Evolutionary conservation across 2,797 vertebrate species (phyloP), one percentile per base, ranked within the genome.

Genomic region (Chaunax sp.): DNA sequence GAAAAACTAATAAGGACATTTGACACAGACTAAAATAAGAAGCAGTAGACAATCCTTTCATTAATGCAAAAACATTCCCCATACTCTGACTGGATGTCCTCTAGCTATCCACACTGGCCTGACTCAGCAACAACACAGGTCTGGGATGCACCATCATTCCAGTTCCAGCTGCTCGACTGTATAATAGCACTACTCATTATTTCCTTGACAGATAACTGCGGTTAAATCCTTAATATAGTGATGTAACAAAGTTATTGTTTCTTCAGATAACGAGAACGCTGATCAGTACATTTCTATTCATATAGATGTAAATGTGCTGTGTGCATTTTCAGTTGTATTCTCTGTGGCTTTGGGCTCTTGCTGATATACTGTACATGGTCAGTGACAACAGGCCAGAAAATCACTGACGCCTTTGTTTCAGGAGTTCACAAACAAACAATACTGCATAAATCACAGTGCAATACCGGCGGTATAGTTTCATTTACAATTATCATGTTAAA

Each of bases 81-180:
- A 58, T 51, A 54, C 65, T 59, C 52, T 75, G 65, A 64, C 18
- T 61, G 55, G 28, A 66, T 65, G 58, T 51, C 77, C 59, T 76
- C 58, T 61, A 59, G 59, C 57, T 19, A 58, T 54, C 28, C 60
- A 63, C 13, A 61, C 46, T 28, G 15, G 55, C 59, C 75, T 81
- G 77, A 82, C 60, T 81, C 75, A 77, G 77, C 72, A 66, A 26
- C 57, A 52, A n/a, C 38, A 54, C 43, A 18, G 38, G 4, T 30
- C 28, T 30, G 28, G 10, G 33, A 35, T 2, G 7, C 43, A 20
- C 69, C 14, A 30, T 64, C 77, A 45, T 43, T 80, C 43, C 5
- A 54, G n/a, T 45, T 26, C 40, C 20, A 72, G 54, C 50, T 45
- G 2, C 19, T 72, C 38, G 9, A 9, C 40, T 44, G 2, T 22